These are phyloP conservation scores for Cygnus buccinator DNA, from an alignment of 2,113 vertebrate species.

Conservation along the genomic window DNA sequence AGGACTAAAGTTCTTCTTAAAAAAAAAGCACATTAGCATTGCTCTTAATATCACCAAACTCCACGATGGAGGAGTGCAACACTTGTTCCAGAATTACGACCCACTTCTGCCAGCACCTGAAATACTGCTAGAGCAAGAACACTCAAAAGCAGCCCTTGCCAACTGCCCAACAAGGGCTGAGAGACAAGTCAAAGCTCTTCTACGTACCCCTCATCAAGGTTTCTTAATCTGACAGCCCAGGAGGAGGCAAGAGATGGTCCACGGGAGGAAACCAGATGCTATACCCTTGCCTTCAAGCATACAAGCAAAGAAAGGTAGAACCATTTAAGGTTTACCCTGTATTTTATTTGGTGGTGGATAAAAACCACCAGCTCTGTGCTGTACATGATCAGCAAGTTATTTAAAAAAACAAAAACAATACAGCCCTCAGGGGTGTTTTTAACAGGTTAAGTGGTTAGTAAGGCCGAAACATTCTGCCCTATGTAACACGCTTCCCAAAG, in stretches of 20 bases:
- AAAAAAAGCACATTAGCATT: background rate
- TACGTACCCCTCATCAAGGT: background rate
- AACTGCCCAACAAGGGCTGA: background rate
- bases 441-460: background rate
- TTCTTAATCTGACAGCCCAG: background rate
- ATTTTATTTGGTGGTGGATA: background rate
- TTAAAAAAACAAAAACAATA: background rate
- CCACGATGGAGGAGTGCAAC: background rate
- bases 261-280: background rate
- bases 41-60: background rate
- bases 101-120: background rate
- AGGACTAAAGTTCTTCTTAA: background rate
- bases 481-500: background rate
- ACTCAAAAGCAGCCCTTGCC: background rate
- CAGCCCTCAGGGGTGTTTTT: background rate
- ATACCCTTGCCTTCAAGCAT: background rate
- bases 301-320: background rate
- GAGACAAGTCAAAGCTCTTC: background rate
- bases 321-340: background rate
- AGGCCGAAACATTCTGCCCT: background rate
- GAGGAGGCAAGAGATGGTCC: background rate
- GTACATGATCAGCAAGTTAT: background rate
- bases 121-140: background rate
- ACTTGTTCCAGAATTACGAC: rapidly evolving
- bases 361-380: background rate